Conservation (phyloP, 2,113 vertebrate genomes). For the Narcine bancroftii region DNA sequence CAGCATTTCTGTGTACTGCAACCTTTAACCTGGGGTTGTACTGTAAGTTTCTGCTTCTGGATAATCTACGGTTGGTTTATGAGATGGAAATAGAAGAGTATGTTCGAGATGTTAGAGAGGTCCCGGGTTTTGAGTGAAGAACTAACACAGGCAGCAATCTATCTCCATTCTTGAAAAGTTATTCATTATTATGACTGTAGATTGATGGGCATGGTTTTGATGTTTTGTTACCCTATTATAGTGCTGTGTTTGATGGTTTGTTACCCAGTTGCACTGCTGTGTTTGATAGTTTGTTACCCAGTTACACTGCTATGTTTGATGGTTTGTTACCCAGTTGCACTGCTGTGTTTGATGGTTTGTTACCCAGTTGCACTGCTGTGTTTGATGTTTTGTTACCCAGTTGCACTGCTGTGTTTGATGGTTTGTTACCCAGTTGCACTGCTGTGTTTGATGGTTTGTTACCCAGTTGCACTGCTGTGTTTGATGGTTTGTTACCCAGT, state of each 20-base stretch:
- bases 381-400: no score
- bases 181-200: background rate
- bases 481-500: no score
- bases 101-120: background rate
- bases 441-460: constrained; percentile 93
- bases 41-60: background rate
- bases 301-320: background rate
- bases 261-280: background rate
- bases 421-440: constrained; percentile 76
- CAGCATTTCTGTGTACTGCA: no score
- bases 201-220: background rate
- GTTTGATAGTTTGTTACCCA: constrained; percentile 47
- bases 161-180: background rate
- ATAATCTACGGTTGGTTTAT: background rate
- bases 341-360: constrained; percentile 88
- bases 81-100: background rate
- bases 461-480: no score
- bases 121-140: background rate
- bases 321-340: constrained; percentile 80
- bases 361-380: no score
- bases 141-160: background rate
- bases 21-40: background rate
- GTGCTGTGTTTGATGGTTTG: no score
- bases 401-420: constrained; percentile 41
- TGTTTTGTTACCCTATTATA: no score